phyloP scores from a whole-genome alignment of 1,140 invertebrate genomes.

The Aradophagus sp. region DNA sequence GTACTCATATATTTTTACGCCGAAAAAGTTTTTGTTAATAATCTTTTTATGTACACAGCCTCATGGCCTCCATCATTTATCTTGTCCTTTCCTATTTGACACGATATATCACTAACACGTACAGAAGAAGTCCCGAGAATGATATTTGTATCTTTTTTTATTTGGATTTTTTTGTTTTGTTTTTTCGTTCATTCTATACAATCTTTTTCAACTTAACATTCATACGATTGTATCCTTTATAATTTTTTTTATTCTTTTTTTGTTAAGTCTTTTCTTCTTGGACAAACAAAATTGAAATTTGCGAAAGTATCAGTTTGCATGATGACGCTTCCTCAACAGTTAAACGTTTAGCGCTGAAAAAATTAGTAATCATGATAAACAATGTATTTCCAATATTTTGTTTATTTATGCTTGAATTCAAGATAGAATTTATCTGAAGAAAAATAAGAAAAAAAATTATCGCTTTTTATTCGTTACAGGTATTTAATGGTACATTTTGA shows the following conservation, averaged over 20 bases:
- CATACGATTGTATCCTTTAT: slow-evolving; percentile 11
- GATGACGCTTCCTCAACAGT: slow-evolving; percentile 41
- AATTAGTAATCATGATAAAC: slow-evolving; percentile 32
- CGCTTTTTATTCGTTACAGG: slow-evolving; percentile 63
- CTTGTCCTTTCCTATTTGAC: slow-evolving; percentile 41
- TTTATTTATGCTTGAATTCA: slow-evolving; percentile 59
- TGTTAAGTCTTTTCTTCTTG: too few species aligned
- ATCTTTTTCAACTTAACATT: slow-evolving; percentile 29
- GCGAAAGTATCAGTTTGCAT: slow-evolving; percentile 50
- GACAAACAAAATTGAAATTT: too few species aligned
- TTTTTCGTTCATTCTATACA: slow-evolving; percentile 12
- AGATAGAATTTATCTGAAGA: slow-evolving; percentile 15
- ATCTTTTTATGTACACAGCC: slow-evolving; percentile 60
- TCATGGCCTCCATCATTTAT: slow-evolving; percentile 66
- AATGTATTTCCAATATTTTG: slow-evolving; percentile 17
- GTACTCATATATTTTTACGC: too few species aligned
- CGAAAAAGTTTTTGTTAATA: slow-evolving; percentile 30
- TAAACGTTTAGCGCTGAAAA: slow-evolving; percentile 27
- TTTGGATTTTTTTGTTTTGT: slow-evolving; percentile 16
- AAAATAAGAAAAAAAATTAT: slow-evolving; percentile 31
- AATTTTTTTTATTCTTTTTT: slow-evolving; percentile 2
- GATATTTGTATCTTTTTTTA: too few species aligned
- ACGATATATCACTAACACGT: slow-evolving; percentile 38
- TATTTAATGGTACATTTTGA: too few species aligned
- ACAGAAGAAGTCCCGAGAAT: slow-evolving; percentile 25